Conservation (phyloP, 2,888 invertebrate species). For the Marronus borbonicus region DNA sequence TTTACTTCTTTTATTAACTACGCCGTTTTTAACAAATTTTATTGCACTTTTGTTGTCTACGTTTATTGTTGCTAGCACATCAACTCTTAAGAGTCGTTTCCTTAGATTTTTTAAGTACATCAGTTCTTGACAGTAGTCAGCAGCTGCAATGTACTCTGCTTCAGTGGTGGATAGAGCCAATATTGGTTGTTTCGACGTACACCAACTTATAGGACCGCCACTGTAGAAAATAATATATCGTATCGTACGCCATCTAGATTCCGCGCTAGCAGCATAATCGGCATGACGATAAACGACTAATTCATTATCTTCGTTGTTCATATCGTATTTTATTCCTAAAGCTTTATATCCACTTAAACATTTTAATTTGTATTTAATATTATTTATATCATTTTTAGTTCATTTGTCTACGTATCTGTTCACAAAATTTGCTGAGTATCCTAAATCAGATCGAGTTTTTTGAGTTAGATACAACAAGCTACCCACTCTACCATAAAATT, state of each 20-base stretch:
- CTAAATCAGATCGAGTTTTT: too few relatives aligned
- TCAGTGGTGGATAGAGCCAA: constrained; percentile 53
- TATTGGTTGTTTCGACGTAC: constrained; percentile 31
- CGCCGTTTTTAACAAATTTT: constrained; percentile 48
- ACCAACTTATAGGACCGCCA: constrained; percentile 38
- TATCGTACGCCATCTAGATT: constrained; percentile 51
- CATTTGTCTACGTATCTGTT: too few relatives aligned
- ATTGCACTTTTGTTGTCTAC: constrained; percentile 54
- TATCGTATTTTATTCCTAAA: neutral
- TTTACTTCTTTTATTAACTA: too few relatives aligned
- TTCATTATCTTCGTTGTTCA: neutral
- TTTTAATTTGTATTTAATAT: too few relatives aligned
- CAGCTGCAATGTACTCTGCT: constrained; percentile 44
- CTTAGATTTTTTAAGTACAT: constrained; percentile 33
- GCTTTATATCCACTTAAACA: neutral
- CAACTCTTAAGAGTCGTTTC: constrained; percentile 7
- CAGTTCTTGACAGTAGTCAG: constrained; percentile 26
- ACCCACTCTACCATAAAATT: too few relatives aligned
- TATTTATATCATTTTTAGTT: too few relatives aligned
- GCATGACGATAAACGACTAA: constrained; percentile 24
- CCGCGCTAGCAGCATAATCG: constrained; percentile 20
- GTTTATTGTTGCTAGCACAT: neutral
- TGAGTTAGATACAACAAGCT: too few relatives aligned
- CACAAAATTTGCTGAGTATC: too few relatives aligned
- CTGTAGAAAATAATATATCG: constrained; percentile 35